Conservation (phyloP, 2,113 vertebrate species). For the Morone saxatilis region DNA sequence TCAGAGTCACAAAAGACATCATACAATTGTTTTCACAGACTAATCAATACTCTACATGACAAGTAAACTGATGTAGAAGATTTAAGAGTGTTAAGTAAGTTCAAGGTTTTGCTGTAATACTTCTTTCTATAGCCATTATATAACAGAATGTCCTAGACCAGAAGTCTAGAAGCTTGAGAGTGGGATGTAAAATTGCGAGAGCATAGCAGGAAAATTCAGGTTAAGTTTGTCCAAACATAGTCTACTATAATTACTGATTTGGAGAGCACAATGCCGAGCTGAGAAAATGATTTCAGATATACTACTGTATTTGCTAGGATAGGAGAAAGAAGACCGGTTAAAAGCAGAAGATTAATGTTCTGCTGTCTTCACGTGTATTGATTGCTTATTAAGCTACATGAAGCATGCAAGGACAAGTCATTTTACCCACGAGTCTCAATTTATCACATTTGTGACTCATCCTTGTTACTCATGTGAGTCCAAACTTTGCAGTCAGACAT, state of each 20-base stretch:
- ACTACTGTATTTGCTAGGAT: background rate
- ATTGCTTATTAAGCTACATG: slow-evolving; percentile 29
- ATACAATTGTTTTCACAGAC: background rate
- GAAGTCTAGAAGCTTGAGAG: slow-evolving; percentile 21
- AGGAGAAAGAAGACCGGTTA: slow-evolving; percentile 9
- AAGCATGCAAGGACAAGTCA: slow-evolving; percentile 22
- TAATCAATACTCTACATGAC: background rate
- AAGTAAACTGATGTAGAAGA: background rate
- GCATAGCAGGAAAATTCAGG: slow-evolving; percentile 24
- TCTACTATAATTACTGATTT: slow-evolving; percentile 52
- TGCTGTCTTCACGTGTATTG: slow-evolving; percentile 36
- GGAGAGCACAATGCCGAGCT: background rate
- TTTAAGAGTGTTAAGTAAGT: background rate
- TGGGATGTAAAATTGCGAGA: slow-evolving; percentile 33
- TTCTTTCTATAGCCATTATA: background rate
- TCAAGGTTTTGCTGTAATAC: background rate
- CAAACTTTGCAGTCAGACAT: slow-evolving; percentile 45
- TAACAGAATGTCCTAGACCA: background rate
- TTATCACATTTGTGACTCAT: slow-evolving; percentile 31
- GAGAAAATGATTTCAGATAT: slow-evolving; percentile 41
- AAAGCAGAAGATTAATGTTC: slow-evolving; percentile 36
- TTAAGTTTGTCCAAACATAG: slow-evolving; percentile 54
- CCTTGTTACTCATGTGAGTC: slow-evolving; percentile 1
- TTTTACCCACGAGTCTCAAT: slow-evolving; percentile 33
- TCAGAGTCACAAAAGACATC: background rate